Percentiles rank a stretch among this genome's conserved stretches.
These are phyloP conservation scores for Oncorhynchus keta DNA, from an alignment of 2,113 vertebrate genomes.

Conservation along the genomic window DNA sequence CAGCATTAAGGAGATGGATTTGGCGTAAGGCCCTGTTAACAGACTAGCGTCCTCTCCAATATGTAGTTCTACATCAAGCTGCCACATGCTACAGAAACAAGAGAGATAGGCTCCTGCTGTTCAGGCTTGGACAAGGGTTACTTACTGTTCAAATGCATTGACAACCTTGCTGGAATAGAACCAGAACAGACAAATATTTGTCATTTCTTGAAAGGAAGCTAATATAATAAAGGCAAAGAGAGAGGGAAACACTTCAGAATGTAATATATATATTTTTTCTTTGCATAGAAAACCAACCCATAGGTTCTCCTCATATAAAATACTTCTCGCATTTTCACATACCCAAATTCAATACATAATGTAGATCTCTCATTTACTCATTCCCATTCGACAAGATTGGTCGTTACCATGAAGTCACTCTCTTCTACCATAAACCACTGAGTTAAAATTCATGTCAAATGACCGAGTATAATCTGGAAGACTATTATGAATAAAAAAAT, in stretches of 20 bases:
- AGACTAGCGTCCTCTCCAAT: too few species aligned
- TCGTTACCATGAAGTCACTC: neutral
- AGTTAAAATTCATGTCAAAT: neutral
- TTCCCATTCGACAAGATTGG: neutral
- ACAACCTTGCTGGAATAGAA: too few species aligned
- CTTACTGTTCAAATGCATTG: too few species aligned
- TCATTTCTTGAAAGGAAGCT: neutral
- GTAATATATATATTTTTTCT: constrained; percentile 19
- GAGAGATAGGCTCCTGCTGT: too few species aligned
- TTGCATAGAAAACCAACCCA: constrained; percentile 25
- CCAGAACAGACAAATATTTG: too few species aligned
- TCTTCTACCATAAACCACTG: neutral
- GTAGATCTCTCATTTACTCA: neutral
- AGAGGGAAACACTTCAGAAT: neutral
- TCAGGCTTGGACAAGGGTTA: too few species aligned
- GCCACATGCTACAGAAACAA: too few species aligned
- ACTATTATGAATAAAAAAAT: neutral
- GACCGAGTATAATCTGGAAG: neutral
- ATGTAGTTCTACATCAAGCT: too few species aligned
- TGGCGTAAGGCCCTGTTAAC: too few species aligned
- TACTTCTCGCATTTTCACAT: neutral
- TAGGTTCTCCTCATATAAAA: constrained; percentile 28
- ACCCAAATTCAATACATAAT: constrained; percentile 8
- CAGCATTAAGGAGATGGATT: too few species aligned
- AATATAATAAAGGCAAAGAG: neutral